phyloP scores from a whole-genome alignment of 2,888 invertebrate genomes.

The Drosophila fulvimacula region DNA sequence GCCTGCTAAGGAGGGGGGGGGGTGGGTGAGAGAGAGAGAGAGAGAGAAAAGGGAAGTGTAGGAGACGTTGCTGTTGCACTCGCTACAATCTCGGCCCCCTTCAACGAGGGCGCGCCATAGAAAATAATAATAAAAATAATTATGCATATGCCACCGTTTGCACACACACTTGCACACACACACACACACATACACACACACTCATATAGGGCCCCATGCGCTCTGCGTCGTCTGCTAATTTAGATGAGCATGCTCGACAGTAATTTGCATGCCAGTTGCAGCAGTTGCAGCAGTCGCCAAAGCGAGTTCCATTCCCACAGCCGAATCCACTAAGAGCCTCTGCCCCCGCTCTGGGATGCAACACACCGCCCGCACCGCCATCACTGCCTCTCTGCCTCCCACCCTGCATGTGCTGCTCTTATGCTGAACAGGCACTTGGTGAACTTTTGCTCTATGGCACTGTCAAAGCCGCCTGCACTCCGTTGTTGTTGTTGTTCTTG shows the following conservation, averaged over 20 bases:
- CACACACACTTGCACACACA: not conserved
- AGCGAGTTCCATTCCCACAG: slow-evolving; percentile 38
- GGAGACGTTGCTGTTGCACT: slow-evolving; percentile 7
- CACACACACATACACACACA: not conserved
- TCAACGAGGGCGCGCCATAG: slow-evolving; percentile 44
- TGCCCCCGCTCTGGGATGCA: not conserved
- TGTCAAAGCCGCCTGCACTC: slow-evolving; percentile 71
- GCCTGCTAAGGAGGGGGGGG: not conserved
- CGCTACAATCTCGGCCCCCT: slow-evolving; percentile 50
- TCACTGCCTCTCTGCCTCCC: not conserved
- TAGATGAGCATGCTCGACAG: slow-evolving; percentile 79
- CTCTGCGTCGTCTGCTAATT: slow-evolving; percentile 61
- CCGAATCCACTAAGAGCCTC: slow-evolving; percentile 17
- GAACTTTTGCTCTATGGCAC: slow-evolving; percentile 39
- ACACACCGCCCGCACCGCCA: not conserved
- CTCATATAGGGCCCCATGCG: slow-evolving; percentile 1
- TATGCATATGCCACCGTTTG: slow-evolving; percentile 75
- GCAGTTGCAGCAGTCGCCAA: slow-evolving; percentile 48
- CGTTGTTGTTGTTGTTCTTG: slow-evolving; percentile 19
- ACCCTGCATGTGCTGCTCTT: not conserved
- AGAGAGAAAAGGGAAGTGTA: not conserved
- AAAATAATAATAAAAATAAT: slow-evolving; percentile 80
- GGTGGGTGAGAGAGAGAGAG: too few relatives aligned
- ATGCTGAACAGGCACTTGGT: slow-evolving; percentile 32
- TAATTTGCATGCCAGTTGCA: slow-evolving; percentile 78